phyloP scores from a whole-genome alignment of 2,113 vertebrate species.

The Symphodus melops region DNA sequence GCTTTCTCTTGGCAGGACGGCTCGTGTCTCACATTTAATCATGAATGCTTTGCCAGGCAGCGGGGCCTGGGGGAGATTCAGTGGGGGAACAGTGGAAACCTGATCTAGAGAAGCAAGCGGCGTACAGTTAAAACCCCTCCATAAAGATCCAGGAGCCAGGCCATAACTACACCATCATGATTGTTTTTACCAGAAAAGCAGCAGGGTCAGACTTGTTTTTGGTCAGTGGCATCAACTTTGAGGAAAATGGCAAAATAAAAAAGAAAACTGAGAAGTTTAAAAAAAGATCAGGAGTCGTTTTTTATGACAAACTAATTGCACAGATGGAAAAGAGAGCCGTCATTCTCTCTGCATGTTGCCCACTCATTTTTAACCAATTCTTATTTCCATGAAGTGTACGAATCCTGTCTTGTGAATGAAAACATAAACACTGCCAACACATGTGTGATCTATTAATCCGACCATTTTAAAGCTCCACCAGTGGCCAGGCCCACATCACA shows the following conservation, averaged over 20 bases:
- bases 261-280: conserved; percentile 15
- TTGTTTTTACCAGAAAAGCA: conserved; percentile 39
- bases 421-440: conserved; percentile 65
- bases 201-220: conserved; percentile 23
- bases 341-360: conserved; percentile 28
- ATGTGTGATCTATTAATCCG: conserved; percentile 69
- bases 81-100: conserved; percentile 62
- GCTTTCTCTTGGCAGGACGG: conserved; percentile 80
- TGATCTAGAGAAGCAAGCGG: conserved; percentile 64
- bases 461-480: conserved; percentile 57
- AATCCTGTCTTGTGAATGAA: conserved; percentile 54
- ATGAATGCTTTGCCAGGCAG: conserved; percentile 80
- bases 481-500: conserved; percentile 64
- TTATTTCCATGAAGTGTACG: conserved; percentile 34
- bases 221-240: conserved; percentile 25
- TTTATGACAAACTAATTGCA: conserved; percentile 57
- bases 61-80: conserved; percentile 65
- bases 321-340: conserved; percentile 66
- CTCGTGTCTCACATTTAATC: conserved; percentile 82
- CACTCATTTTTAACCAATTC: neutral
- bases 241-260: conserved; percentile 27
- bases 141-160: conserved; percentile 52
- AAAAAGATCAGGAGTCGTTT: conserved; percentile 34
- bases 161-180: conserved; percentile 39
- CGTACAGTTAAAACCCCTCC: conserved; percentile 61